These are phyloP conservation scores for Onychomys leucogaster DNA, from an alignment of 2,797 vertebrate species.

Conservation along the genomic window DNA sequence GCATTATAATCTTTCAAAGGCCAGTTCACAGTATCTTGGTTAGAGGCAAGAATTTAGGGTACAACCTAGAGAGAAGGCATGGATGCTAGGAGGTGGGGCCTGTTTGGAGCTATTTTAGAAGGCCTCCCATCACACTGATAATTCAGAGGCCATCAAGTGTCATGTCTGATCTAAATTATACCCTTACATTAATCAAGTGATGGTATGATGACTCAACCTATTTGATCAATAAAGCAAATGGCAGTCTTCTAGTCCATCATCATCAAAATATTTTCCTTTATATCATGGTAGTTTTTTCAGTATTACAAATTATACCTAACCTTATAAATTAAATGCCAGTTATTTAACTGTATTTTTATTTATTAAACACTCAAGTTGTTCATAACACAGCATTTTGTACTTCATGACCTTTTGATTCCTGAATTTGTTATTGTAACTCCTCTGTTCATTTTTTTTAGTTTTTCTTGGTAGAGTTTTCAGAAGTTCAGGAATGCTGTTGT, in stretches of 20 bases:
- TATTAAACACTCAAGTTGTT: slow-evolving; percentile 24
- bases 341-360: slow-evolving; percentile 46
- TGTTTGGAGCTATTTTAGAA: not conserved
- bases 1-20: not conserved
- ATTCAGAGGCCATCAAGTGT: not conserved
- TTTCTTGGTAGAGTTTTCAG: not conserved
- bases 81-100: not conserved
- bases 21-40: not conserved
- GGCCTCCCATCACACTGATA: not conserved
- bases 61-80: not conserved
- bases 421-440: not conserved
- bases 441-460: not conserved
- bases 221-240: not conserved
- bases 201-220: not conserved
- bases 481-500: not conserved
- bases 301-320: not conserved
- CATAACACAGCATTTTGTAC: slow-evolving; percentile 11
- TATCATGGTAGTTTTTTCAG: not conserved
- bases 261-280: slow-evolving; percentile 28
- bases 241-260: not conserved
- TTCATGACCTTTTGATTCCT: not conserved
- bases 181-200: slow-evolving; percentile 31
- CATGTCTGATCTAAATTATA: slow-evolving; percentile 17
- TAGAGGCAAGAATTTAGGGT: not conserved
- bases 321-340: slow-evolving; percentile 35